A percentile compares a stretch with the other conserved stretches of the same genome.
Conservation (phyloP, 2,797 vertebrate genomes). For the Synanceia verrucosa region DNA sequence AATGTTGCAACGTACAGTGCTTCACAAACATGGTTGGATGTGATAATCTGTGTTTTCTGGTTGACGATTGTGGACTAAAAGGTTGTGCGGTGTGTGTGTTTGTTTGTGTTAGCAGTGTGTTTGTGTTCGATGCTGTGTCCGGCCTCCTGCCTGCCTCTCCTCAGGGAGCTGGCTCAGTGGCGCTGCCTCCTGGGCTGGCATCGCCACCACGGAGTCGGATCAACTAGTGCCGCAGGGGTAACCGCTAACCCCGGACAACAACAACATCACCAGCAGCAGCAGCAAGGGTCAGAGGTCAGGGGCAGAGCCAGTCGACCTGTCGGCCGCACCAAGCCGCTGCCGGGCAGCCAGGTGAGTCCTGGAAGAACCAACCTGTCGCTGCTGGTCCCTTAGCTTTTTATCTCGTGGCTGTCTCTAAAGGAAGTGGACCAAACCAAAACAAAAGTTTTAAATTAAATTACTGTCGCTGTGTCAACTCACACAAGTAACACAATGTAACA, state of each 20-base stretch:
- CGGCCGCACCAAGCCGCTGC: constrained; percentile 71
- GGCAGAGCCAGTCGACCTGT: constrained; percentile 62
- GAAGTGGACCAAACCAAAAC: too few species aligned
- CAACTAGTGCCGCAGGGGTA: constrained; percentile 31
- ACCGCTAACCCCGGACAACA: constrained; percentile 30
- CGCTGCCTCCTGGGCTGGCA: constrained; percentile 80
- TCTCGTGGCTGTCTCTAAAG: too few species aligned
- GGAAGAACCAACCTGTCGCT: too few species aligned
- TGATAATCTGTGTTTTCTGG: too few species aligned
- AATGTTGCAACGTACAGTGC: too few species aligned
- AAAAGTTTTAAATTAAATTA: too few species aligned
- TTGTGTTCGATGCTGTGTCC: constrained; percentile 76
- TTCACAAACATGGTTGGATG: too few species aligned
- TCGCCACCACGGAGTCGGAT: constrained; percentile 64
- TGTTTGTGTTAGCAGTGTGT: constrained; percentile 7
- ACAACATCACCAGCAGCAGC: constrained; percentile 8
- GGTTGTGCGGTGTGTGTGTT: not conserved
- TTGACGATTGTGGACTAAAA: not conserved
- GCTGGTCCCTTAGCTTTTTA: too few species aligned
- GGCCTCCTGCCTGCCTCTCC: constrained; percentile 81
- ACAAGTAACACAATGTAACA: too few species aligned
- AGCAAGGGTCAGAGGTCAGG: constrained; percentile 62
- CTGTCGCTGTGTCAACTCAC: too few species aligned
- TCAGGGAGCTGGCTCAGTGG: constrained; percentile 82
- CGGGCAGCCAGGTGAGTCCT: constrained; percentile 75